Base-by-base conservation (phyloP, 2,888 invertebrate genomes). In the Blomia tropicalis region DNA sequence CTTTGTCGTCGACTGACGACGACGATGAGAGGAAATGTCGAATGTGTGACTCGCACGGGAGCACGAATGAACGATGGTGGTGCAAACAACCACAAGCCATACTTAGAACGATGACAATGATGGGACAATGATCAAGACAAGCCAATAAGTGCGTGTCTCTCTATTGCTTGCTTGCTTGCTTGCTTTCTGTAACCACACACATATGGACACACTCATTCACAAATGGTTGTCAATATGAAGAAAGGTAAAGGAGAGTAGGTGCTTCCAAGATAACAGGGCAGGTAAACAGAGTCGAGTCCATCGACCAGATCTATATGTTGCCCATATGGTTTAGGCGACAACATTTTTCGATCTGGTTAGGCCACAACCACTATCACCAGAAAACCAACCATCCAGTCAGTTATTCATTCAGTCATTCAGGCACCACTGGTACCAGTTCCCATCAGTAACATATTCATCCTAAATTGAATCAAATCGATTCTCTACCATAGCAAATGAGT, bases 131-230 rank as follows among this genome's bases (percentile, higher is more conserved):
- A 47, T 47, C 51, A 47, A 47, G 11, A 47, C 51, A 47, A n/a
- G 22, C 51, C 51, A 47, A 47, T 47, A 47, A 47, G 51, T 47
- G 51, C 51, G 51, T 47, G 51, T 47, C 51, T 47, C 51, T 47
- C 51, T 27, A n/a, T n/a, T n/a, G n/a, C n/a, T n/a, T n/a, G n/a
- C n/a, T n/a, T n/a, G n/a, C n/a, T n/a, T n/a, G n/a, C n/a, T n/a
- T n/a, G n/a, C n/a, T n/a, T n/a, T n/a, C n/a, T n/a, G n/a, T n/a
- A n/a, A n/a, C n/a, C n/a, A n/a, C n/a, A n/a, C n/a, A n/a, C n/a
- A n/a, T n/a, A n/a, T n/a, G n/a, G n/a, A n/a, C n/a, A n/a, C n/a
- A n/a, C n/a, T n/a, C n/a, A n/a, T n/a, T n/a, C 51, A 47, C 51
- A 47, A 47, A 47, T 47, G 51, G 51, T n/a, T 47, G 7, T n/a